Evolutionary conservation across 2,888 invertebrate genomes (phyloP).

Genomic region (Ichneumoninae sp.): DNA sequence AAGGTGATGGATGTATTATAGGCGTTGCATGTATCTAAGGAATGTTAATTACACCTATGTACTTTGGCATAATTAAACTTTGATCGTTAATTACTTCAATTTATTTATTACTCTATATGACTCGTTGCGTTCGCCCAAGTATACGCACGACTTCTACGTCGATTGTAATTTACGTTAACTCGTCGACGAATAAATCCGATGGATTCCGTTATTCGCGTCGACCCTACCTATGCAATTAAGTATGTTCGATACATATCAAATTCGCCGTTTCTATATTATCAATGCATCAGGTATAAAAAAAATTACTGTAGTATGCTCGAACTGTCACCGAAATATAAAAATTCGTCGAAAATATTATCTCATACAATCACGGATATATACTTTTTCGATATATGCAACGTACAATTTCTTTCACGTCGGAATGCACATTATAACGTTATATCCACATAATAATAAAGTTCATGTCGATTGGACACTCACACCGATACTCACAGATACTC

Average conservation of each 20-base stretch:
- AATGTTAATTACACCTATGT: slow-evolving; percentile 81
- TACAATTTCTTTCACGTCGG: neutral
- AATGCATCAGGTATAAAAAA: too few species aligned
- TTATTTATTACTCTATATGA: slow-evolving; percentile 48
- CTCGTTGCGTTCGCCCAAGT: slow-evolving; percentile 23
- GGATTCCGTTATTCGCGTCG: neutral
- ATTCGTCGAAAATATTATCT: neutral
- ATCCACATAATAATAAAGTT: neutral
- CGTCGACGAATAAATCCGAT: slow-evolving; percentile 24
- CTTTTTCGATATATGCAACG: neutral
- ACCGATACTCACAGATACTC: too few species aligned
- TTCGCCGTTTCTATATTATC: neutral
- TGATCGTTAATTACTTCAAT: slow-evolving; percentile 57
- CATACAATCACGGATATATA: neutral
- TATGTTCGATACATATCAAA: neutral
- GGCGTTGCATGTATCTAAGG: slow-evolving; percentile 81
- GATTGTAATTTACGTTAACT: slow-evolving; percentile 23
- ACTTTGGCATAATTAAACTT: slow-evolving; percentile 79
- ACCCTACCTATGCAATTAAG: slow-evolving; percentile 4
- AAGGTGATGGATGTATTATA: slow-evolving; percentile 81
- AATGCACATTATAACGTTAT: neutral
- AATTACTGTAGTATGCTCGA: neutral
- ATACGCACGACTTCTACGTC: slow-evolving; percentile 23
- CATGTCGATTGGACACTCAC: too few species aligned
- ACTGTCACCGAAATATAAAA: neutral